A percentile compares a stretch with the other conserved stretches of the same genome.
Conservation (phyloP, 2,113 vertebrate species). For the Nipponia nippon region DNA sequence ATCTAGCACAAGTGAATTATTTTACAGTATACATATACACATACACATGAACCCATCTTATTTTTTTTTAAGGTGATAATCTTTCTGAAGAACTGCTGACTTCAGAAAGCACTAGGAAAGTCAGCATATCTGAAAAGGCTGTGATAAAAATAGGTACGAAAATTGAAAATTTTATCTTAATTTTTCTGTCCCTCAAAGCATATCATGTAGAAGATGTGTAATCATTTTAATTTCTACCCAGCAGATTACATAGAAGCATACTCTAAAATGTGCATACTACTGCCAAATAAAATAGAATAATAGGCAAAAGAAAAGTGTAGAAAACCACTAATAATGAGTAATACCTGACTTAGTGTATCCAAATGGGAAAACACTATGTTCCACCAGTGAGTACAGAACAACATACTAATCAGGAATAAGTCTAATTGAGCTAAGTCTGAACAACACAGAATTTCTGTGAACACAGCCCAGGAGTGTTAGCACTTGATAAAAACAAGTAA, state of each 20-base stretch:
- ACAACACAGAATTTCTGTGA: neutral
- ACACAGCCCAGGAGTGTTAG: neutral
- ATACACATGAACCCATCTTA: accelerated
- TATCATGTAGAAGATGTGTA: neutral
- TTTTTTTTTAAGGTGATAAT: neutral
- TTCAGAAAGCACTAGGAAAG: neutral
- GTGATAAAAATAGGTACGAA: constrained; percentile 9
- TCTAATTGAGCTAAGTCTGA: neutral
- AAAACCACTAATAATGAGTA: neutral
- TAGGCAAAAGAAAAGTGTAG: neutral
- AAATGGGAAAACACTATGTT: neutral
- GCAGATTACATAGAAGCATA: neutral
- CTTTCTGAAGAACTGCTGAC: constrained; percentile 25
- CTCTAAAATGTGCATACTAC: neutral
- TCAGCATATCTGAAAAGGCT: neutral
- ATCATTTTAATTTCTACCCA: neutral
- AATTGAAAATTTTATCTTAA: constrained; percentile 18
- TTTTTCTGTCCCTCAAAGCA: constrained; percentile 1
- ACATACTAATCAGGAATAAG: neutral
- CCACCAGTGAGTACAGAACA: neutral
- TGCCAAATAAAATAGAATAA: constrained; percentile 1
- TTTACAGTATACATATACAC: neutral
- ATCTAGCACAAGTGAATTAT: neutral
- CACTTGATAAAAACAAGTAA: neutral
- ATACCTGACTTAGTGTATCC: neutral